Base-by-base conservation (phyloP, 2,888 invertebrate genomes). In the Ectropis crepuscularia region DNA sequence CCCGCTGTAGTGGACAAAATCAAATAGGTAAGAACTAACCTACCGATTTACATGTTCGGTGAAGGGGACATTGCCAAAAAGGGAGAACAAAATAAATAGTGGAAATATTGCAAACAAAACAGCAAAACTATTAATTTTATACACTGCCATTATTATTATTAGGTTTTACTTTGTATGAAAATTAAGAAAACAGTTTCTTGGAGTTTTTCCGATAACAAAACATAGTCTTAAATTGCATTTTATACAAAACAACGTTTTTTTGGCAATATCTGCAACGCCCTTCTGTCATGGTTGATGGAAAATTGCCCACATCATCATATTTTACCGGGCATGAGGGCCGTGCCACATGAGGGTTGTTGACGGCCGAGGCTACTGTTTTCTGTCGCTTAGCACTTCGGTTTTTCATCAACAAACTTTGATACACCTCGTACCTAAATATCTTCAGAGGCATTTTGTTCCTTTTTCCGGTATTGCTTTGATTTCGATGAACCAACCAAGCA, bases 401-500 rank as follows among this genome's bases (percentile, higher is more conserved):
- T 39, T 39, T 41, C 57, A 48, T 39, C 6, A 8, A 10, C 45
- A 58, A 45, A 45, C 47, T 10, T 53, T 57, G 41, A 55, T 50
- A 63, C n/a, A 63, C 39, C 10, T 63, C 50, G 41, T n/a, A 47
- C 49, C 57, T 57, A 11, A 63, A 63, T 10, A 10, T 37, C 53
- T 65, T 65, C 45, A 65, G 16, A 39, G 60, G 38, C 41, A 50
- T 41, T 43, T 60, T 11, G n/a, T 49, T 51, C 39, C 39, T 45
- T 50, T 47, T 38, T 28, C 16, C 16, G 16, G 16, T 7, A 58
- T 47, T 46, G 39, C 41, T 39, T 41, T 16, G 6, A 12, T 43
- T 53, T 54, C 58, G 43, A 36, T 59, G 36, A 9, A 57, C 5
- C 6, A 70, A n/a, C 69, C 72, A 75, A 8, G 71, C 71, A 68